Evolutionary conservation across 2,888 invertebrate species (phyloP), one percentile per base, ranked within the genome.

Genomic region (Bombyx huttoni): DNA sequence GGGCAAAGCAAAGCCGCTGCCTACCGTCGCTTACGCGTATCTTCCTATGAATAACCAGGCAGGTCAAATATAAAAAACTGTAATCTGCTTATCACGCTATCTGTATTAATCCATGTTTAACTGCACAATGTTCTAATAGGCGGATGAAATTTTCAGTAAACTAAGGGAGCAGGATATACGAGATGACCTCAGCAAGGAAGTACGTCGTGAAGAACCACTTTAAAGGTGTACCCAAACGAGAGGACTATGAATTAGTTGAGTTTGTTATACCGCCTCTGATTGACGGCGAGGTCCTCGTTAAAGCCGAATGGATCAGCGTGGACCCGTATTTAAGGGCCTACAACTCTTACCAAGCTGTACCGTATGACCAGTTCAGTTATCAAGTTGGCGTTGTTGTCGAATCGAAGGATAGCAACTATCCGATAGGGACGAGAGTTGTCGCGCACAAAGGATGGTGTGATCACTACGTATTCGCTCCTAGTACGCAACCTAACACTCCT

Each of bases 361-460:
- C 14, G 5, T 13, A 47, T 5, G 47, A 47, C 40, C 40, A 40
- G 12, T 40, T 40, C 12, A 12, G 40, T 10, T 40, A 40, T 40
- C 40, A 40, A 57, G 67, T 78, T 1, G 78, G 70, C 33, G 46
- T 65, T 64, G 91, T 94, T 8, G 68, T 90, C 51, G 90, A 92
- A 57, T 92, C 92, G 13, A 91, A 90, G 61, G 85, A 92, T 66
- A 60, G 83, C 0, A 71, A 89, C 1, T 94, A 76, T 67, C 91
- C 92, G 2, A 90, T 90, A 8, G 93, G 92, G 0, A 85, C 85
- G 51, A 76, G 88, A 63, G 83, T 94, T 7, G 78, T 91, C 0
- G 90, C 90, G 8, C 77, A 89, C 60, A 83, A 90, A 53, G 70
- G 70, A 10, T 68, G 70, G 70, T 56, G 56, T 13, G 63, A 64